Conservation (phyloP, 2,113 vertebrate genomes). For the Nycticebus coucang region DNA sequence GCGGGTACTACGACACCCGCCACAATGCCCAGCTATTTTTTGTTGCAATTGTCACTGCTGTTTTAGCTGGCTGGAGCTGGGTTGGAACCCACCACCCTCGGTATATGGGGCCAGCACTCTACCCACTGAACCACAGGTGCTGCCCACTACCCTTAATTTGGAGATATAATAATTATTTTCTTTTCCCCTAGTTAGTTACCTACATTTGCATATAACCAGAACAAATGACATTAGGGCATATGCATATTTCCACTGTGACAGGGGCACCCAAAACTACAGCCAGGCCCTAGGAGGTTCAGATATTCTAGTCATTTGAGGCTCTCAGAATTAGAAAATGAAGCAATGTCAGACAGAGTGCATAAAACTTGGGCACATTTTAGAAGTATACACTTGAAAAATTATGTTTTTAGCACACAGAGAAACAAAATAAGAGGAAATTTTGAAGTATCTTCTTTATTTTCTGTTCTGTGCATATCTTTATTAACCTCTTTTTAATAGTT, state of each 20-base stretch:
- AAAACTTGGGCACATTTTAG: not conserved
- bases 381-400: slow-evolving; percentile 23
- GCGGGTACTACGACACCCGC: too few relatives aligned
- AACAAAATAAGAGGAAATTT: not conserved
- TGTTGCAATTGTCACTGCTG: too few relatives aligned
- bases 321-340: not conserved
- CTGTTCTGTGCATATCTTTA: not conserved
- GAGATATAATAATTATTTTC: not conserved
- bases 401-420: not conserved
- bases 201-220: not conserved
- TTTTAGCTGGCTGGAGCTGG: too few relatives aligned
- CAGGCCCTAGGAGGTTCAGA: not conserved
- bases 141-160: not conserved
- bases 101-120: too few relatives aligned
- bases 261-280: not conserved
- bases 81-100: too few relatives aligned
- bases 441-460: not conserved
- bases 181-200: not conserved
- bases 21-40: too few relatives aligned
- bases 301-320: not conserved
- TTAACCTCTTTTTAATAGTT: not conserved
- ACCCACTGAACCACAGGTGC: too few relatives aligned
- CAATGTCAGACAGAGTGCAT: not conserved
- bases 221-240: not conserved
- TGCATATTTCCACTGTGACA: not conserved